Base-by-base conservation (phyloP, 2,113 vertebrate genomes). In the Thamnophis sirtalis region DNA sequence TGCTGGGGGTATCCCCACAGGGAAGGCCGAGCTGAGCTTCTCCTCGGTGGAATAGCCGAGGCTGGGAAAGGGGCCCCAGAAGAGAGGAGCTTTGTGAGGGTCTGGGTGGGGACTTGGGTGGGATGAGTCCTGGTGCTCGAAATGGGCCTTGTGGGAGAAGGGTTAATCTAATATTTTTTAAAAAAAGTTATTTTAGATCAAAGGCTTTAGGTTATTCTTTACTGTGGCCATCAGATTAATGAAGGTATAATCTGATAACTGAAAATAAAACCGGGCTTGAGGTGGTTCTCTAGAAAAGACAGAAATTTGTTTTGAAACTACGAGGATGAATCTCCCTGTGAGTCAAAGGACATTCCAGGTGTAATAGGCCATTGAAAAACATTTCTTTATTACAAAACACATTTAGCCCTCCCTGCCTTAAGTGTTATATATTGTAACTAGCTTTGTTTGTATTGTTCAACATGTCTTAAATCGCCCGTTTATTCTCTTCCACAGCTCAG, bases 401-500 rank as follows among this genome's bases (percentile, higher is more conserved):
- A 7, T 21, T 33, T 73, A 19, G 3, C n/a, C 15, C 5, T 33
- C 38, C 15, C 15, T 38, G n/a, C 15, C 68, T 73, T 38, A 38
- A 80, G 15, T 38, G 68, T 7, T 80, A 38, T 19, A 1, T 21
- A 80, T 80, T 10, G n/a, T n/a, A 58, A 3, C 84, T 38, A 63
- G 91, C 43, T 55, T 93, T 87, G 15, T 88, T 68, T 38, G 11
- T 60, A 56, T 7, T 60, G 89, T 93, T 51, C 73, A 94, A 91
- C 38, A 0, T 26, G 26, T 92, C 73, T 73, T 87, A 55, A 90
- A 43, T 6, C 11, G 17, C 22, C 43, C 4, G 38, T 96, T 93
- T 94, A 91, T 96, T 94, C 88, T 91, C 95, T 95, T 95, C 93
- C 95, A 90, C 96, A 99, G 99, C 97, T 98, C 98, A 94, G 96